Conservation (phyloP, 2,888 invertebrate species). For the Agrenia bidenticulata region DNA sequence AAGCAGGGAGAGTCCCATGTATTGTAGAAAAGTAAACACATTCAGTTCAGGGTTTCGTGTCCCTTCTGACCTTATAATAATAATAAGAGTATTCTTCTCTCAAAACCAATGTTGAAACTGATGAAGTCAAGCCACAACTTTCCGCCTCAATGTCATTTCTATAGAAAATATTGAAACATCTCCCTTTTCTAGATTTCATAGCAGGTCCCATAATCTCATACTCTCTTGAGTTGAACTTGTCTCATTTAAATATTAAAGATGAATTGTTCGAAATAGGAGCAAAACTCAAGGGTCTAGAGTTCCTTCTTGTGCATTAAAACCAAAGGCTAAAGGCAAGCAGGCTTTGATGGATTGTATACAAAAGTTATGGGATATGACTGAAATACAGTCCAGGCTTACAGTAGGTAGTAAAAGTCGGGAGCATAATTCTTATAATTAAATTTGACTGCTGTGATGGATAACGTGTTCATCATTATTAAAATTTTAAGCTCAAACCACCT, state of each 20-base stretch:
- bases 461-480: too few relatives aligned
- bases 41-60: not conserved
- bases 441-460: too few relatives aligned
- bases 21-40: constrained; percentile 16
- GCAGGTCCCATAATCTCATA: too few relatives aligned
- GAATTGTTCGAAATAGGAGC: constrained; percentile 22
- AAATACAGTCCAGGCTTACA: too few relatives aligned
- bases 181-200: too few relatives aligned
- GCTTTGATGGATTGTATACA: not conserved
- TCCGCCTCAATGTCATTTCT: not conserved
- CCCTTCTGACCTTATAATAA: constrained; percentile 13
- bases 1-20: not conserved
- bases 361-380: too few relatives aligned
- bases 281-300: constrained; percentile 16
- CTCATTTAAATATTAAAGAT: constrained; percentile 27
- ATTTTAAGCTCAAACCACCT: too few relatives aligned
- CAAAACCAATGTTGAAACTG: not conserved
- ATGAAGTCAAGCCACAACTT: constrained; percentile 5
- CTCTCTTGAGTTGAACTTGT: too few relatives aligned
- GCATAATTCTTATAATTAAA: too few relatives aligned
- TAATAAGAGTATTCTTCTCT: not conserved
- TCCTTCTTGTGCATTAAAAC: not conserved
- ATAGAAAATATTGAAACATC: too few relatives aligned
- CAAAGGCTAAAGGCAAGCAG: too few relatives aligned
- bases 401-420: too few relatives aligned